Evolutionary conservation across 1,140 invertebrate species (phyloP).

Genomic region (Hycleus cichorii): DNA sequence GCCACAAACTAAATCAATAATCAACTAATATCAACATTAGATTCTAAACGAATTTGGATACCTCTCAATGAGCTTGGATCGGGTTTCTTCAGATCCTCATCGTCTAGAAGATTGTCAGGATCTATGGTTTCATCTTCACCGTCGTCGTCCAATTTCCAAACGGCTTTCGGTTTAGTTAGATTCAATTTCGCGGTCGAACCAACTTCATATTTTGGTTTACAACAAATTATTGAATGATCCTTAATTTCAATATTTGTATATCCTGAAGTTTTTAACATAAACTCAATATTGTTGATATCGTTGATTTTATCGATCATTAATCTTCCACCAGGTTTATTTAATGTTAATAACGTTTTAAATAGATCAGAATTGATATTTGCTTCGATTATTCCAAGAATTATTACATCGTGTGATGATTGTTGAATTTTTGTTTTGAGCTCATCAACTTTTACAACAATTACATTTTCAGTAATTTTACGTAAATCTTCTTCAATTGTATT

Average conservation of each 20-base stretch:
- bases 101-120: conserved; percentile 80
- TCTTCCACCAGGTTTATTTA: conserved; percentile 4
- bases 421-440: too few relatives aligned
- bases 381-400: too few relatives aligned
- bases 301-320: background rate
- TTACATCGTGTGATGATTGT: too few relatives aligned
- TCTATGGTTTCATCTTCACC: conserved; percentile 79
- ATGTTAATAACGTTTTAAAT: too few relatives aligned
- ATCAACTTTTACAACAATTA: too few relatives aligned
- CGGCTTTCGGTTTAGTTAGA: conserved; percentile 41
- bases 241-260: background rate
- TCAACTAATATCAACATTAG: background rate
- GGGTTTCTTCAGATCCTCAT: conserved; percentile 82
- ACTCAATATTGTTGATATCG: background rate
- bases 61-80: conserved; percentile 71
- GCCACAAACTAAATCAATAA: conserved; percentile 65
- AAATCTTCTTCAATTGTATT: too few relatives aligned
- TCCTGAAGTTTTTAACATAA: conserved; percentile 1
- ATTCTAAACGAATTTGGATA: conserved; percentile 39
- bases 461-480: too few relatives aligned
- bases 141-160: conserved; percentile 62
- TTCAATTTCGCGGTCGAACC: conserved; percentile 48
- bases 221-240: background rate
- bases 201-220: conserved; percentile 61
- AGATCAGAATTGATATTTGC: too few relatives aligned